Conservation (phyloP, 2,888 invertebrate species). For the Agrilus cyanescens region DNA sequence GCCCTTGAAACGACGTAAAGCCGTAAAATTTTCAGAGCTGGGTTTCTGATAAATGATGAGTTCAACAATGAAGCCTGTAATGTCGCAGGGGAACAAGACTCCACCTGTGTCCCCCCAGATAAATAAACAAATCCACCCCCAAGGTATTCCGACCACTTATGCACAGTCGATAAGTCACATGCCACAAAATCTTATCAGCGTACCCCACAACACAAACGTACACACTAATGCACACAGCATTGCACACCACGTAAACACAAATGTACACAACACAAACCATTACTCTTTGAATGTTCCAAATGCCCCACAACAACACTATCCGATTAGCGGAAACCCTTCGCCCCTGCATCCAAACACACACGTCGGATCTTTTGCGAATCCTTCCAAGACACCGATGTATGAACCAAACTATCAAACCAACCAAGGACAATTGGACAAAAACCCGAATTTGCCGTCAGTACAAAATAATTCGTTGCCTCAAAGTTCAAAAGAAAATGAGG, state of each 20-base stretch:
- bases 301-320: slow-evolving; percentile 23
- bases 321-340: slow-evolving; percentile 15
- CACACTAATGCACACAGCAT: slow-evolving; percentile 7
- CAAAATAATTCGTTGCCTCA: slow-evolving; percentile 24
- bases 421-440: slow-evolving; percentile 24
- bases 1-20: no score
- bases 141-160: slow-evolving; percentile 24
- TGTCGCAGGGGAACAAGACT: slow-evolving; percentile 39
- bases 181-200: slow-evolving; percentile 24
- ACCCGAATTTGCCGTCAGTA: slow-evolving; percentile 17
- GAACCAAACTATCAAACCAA: slow-evolving; percentile 25
- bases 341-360: slow-evolving; percentile 9
- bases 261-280: slow-evolving; percentile 23
- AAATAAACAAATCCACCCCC: slow-evolving; percentile 29
- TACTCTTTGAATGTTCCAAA: slow-evolving; percentile 26
- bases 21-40: no score
- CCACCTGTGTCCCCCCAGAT: slow-evolving; percentile 22
- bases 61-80: slow-evolving; percentile 49
- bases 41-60: slow-evolving; percentile 38
- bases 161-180: slow-evolving; percentile 27
- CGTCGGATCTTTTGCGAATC: slow-evolving; percentile 21
- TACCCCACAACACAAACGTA: slow-evolving; percentile 21
- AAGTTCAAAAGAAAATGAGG: slow-evolving; percentile 36
- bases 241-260: slow-evolving; percentile 15
- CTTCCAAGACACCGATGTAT: slow-evolving; percentile 25